A percentile compares a stretch with the other conserved stretches of the same genome.
Conservation (phyloP, 1,140 invertebrate genomes). For the Ostrea denselamellosa region DNA sequence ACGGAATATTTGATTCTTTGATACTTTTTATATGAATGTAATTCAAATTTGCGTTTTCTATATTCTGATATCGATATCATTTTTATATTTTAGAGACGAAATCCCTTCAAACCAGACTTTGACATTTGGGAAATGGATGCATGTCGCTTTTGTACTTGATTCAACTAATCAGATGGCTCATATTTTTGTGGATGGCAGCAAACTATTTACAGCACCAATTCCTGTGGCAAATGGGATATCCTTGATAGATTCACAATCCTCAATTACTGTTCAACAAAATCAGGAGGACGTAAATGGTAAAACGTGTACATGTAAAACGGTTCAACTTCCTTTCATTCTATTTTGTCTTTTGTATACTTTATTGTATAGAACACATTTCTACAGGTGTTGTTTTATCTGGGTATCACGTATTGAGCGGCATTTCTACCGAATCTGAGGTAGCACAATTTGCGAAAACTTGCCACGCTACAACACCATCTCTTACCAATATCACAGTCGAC, state of each 20-base stretch:
- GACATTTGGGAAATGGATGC: neutral
- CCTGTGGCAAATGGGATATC: neutral
- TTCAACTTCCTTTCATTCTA: too few relatives aligned
- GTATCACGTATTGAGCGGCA: neutral
- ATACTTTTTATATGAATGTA: too few relatives aligned
- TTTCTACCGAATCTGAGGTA: neutral
- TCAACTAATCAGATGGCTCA: neutral
- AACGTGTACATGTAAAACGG: too few relatives aligned
- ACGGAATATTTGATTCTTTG: too few relatives aligned
- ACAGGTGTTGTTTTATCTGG: neutral
- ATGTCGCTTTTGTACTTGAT: neutral
- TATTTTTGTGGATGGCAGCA: neutral
- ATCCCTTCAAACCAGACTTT: neutral
- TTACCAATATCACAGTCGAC: neutral
- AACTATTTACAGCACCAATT: neutral
- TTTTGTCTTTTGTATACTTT: too few relatives aligned
- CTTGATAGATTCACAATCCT: constrained; percentile 1
- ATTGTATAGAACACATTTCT: neutral
- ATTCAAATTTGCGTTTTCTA: too few relatives aligned
- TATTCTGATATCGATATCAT: too few relatives aligned
- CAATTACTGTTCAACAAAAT: neutral
- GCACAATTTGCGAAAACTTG: neutral
- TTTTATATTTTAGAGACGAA: neutral
- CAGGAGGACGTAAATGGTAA: neutral
- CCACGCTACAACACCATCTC: neutral